Percentiles rank a stretch among this genome's conserved stretches.
These are phyloP conservation scores for Diachrysia chrysitis DNA, from an alignment of 2,888 invertebrate genomes.

Conservation along the genomic window DNA sequence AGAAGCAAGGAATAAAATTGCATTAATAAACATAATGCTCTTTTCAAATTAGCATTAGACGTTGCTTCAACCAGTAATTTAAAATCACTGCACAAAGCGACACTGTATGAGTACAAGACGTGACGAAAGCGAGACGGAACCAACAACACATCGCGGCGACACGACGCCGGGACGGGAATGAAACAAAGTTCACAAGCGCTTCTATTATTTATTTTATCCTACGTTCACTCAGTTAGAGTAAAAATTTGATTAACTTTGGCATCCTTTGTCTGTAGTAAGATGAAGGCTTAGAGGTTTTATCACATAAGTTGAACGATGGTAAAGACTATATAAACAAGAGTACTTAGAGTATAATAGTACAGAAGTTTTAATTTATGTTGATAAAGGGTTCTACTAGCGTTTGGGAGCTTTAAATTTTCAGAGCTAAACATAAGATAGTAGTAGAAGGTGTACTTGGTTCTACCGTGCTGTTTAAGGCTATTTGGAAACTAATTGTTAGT, in stretches of 20 bases:
- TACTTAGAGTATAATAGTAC: neutral
- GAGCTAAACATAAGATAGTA: neutral
- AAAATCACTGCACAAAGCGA: neutral
- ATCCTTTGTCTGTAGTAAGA: constrained; percentile 30
- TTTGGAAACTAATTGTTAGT: too few species aligned
- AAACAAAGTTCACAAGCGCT: constrained; percentile 14
- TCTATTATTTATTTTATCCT: constrained; percentile 35
- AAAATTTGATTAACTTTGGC: constrained; percentile 35
- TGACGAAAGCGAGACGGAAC: too few species aligned
- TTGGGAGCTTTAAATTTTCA: neutral
- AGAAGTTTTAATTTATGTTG: neutral
- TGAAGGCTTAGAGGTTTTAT: constrained; percentile 20
- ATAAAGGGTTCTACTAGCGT: neutral
- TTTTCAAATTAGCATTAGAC: too few species aligned
- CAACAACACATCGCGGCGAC: too few species aligned
- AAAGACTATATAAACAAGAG: neutral
- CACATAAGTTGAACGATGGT: constrained; percentile 16
- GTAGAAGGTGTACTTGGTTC: neutral
- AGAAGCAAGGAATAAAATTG: too few species aligned
- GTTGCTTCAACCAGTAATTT: neutral
- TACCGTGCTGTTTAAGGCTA: too few species aligned
- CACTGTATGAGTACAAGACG: neutral
- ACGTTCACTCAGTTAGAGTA: constrained; percentile 23
- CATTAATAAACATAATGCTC: too few species aligned
- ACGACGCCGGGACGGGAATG: neutral